These are phyloP conservation scores for Hedya salicella DNA, from an alignment of 2,888 invertebrate genomes.

Conservation along the genomic window DNA sequence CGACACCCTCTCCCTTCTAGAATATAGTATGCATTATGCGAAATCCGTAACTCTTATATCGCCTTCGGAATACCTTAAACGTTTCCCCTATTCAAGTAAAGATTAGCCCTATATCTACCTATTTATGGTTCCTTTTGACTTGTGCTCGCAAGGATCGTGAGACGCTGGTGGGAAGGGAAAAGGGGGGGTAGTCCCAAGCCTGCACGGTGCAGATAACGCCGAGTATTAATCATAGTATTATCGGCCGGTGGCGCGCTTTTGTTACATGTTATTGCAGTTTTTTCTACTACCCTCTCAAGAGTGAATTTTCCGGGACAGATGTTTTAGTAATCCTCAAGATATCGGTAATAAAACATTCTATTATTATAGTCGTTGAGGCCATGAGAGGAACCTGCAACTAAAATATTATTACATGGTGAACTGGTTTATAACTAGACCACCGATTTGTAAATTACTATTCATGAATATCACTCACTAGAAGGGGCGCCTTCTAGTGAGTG, in stretches of 20 bases:
- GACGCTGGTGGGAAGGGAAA: constrained; percentile 25
- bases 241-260: constrained; percentile 80
- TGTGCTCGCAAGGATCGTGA: not conserved
- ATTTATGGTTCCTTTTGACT: constrained; percentile 1
- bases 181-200: constrained; percentile 62
- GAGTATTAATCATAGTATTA: constrained; percentile 85
- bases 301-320: constrained; percentile 85
- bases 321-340: constrained; percentile 75
- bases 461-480: not conserved
- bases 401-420: constrained; percentile 7
- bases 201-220: constrained; percentile 83
- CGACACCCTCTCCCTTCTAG: constrained; percentile 55
- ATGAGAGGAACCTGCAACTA: constrained; percentile 13
- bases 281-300: constrained; percentile 74
- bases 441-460: too few species aligned
- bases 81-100: constrained; percentile 43
- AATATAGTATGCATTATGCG: constrained; percentile 85
- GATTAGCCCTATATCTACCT: constrained; percentile 46
- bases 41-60: constrained; percentile 84
- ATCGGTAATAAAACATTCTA: constrained; percentile 47
- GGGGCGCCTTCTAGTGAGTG: too few species aligned
- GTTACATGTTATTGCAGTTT: constrained; percentile 85
- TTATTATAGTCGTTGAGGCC: constrained; percentile 52
- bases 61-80: constrained; percentile 76
- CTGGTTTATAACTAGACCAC: not conserved